Evolutionary conservation across 2,888 invertebrate species (phyloP), one percentile per base, ranked within the genome.

Genomic region (Archaeoteleia sp.): DNA sequence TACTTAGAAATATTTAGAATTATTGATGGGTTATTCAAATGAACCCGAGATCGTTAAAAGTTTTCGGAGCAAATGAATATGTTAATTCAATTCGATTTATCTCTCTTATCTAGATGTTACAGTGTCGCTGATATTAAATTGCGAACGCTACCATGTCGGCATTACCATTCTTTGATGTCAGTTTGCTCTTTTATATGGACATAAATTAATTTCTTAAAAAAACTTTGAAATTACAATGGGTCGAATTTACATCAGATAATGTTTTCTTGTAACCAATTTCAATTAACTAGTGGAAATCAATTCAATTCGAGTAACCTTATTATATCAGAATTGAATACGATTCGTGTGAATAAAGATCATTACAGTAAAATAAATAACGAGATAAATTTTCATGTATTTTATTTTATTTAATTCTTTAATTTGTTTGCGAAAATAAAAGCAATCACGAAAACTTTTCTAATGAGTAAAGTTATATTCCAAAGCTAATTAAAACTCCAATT

Each of bases 401-500:
- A n/a, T 29, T 49, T 23, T 34, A 49, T 43, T 43, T 23, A 13
- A 30, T 20, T 12, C 23, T 23, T 10, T 27, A 40, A 39, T 45
- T 53, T 45, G n/a, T 46, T 37, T 10, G 30, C 46, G 51, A 23
- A 27, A 12, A 35, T 13, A 1, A 15, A 37, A 51, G 25, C 12
- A 14, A 20, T 61, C 4, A 25, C 17, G 23, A 17, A 29, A 62
- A 17, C 39, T 63, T 32, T 14, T 30, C 30, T 63, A 62, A 62
- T 62, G 48, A 55, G 55, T 48, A 63, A 63, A 63, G 42, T 63
- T 63, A 17, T 46, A 10, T 15, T 48, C n/a, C 48, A 30, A 43
- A 63, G 42, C 49, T 63, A 63, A 63, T 63, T 63, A 63, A 63
- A 63, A 43, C 48, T 48, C 17, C 27, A 27, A 34, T 54, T 62